Evolutionary conservation across 2,888 invertebrate species (phyloP), one percentile per base, ranked within the genome.

Genomic region (Oscheius sp.): DNA sequence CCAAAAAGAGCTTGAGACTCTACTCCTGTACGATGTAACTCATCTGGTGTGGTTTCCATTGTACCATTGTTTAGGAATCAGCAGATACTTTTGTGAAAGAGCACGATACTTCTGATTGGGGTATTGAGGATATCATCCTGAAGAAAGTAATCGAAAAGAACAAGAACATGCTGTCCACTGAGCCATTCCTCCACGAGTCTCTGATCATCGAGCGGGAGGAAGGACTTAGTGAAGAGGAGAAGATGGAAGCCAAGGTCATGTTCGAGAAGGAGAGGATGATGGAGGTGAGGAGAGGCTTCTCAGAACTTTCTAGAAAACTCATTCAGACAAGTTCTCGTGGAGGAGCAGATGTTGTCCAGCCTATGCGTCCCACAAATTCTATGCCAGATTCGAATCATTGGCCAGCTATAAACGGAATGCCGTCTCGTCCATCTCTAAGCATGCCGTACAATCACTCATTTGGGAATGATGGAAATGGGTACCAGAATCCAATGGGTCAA

Each of bases 1-100:
- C 0, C 88, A 88, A 70, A 89, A 90, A 70, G 91, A 92, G 78
- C 89, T 91, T 91, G 93, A 94, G 89, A 93, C 93, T 76, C 91
- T 92, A 4, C 85, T 93, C 35, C 84, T 89, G 48, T 90, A 90
- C 76, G 89, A 91, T 79, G 91, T 91, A 33, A 58, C 21, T 21
- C 21, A 21, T 21, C 21, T 21, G 21, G 21, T 21, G 21, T 21
- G 21, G 21, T 21, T 21, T 21, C 21, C 21, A 21, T 21, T 21
- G 21, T 21, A 21, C 21, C 21, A 21, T 21, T 21, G 21, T 83
- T 60, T 53, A 83, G 82, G 84, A 86, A 62, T 66, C 79, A 0
- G 55, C 63, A n/a, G 86, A 86, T 59, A 66, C 84, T 7, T 58
- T 29, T 1, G 48, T 74, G 13, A 71, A 73, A 7, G 55, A 74